phyloP scores from a whole-genome alignment of 2,888 invertebrate species.

The Electrophaes corylata region DNA sequence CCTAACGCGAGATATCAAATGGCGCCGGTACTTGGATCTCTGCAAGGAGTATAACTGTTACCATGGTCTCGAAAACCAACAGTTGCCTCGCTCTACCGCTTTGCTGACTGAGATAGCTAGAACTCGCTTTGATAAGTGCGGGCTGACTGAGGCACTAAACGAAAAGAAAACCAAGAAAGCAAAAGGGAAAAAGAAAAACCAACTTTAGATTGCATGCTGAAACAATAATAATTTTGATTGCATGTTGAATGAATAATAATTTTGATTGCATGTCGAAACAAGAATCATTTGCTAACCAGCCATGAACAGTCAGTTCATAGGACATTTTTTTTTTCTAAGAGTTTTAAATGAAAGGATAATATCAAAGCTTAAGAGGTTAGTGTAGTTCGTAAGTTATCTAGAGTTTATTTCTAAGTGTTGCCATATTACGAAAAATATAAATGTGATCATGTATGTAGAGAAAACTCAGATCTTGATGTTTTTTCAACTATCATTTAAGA shows the following conservation, averaged over 20 bases:
- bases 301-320: not conserved
- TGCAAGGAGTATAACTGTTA: constrained; percentile 60
- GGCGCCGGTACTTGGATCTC: constrained; percentile 68
- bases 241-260: too few species aligned
- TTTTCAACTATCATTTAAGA: not conserved
- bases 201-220: not conserved
- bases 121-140: constrained; percentile 51
- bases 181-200: not conserved
- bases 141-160: constrained; percentile 46
- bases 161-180: constrained; percentile 23
- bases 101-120: constrained; percentile 53
- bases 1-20: constrained; percentile 58
- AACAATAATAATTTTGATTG: too few species aligned
- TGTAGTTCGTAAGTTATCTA: not conserved
- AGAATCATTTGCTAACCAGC: too few species aligned
- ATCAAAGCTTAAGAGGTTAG: not conserved
- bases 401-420: not conserved
- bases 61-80: constrained; percentile 60
- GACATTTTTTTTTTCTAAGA: not conserved
- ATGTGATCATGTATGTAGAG: not conserved
- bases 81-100: constrained; percentile 48
- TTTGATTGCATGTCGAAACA: too few species aligned
- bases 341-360: not conserved
- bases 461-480: not conserved
- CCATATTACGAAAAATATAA: not conserved